Evolutionary conservation across 2,888 invertebrate species (phyloP).

Genomic region (Allolobophora icterica): DNA sequence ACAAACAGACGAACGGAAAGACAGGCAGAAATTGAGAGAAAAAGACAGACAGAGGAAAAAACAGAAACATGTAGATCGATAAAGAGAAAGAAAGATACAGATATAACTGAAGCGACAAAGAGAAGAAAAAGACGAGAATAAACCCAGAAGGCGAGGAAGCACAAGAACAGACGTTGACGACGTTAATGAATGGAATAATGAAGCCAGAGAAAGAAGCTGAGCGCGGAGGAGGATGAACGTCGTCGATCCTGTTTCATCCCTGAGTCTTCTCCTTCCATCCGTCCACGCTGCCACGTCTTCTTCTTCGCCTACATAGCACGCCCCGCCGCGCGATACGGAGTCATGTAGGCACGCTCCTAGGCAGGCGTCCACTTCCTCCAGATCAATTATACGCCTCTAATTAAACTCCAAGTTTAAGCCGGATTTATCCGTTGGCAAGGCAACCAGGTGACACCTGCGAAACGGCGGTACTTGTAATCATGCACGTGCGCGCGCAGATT

Average conservation of each 20-base stretch:
- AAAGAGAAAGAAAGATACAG: neutral
- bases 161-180: neutral
- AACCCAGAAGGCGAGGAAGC: neutral
- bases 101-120: neutral
- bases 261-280: neutral
- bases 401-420: neutral
- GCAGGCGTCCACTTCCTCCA: neutral
- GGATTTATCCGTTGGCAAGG: constrained; percentile 10
- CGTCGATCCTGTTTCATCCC: constrained; percentile 12
- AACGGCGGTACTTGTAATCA: constrained; percentile 10
- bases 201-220: neutral
- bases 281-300: neutral
- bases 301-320: neutral
- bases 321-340: neutral
- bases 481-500: neutral
- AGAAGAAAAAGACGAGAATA: neutral
- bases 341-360: neutral
- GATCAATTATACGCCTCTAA: constrained; percentile 17
- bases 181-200: neutral
- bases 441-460: constrained; percentile 17
- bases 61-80: neutral
- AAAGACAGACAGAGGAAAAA: neutral
- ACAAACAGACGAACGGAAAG: neutral
- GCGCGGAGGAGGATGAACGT: neutral
- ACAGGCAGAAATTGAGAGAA: neutral